Conservation (phyloP, 2,113 vertebrate genomes). For the Coturnix japonica region DNA sequence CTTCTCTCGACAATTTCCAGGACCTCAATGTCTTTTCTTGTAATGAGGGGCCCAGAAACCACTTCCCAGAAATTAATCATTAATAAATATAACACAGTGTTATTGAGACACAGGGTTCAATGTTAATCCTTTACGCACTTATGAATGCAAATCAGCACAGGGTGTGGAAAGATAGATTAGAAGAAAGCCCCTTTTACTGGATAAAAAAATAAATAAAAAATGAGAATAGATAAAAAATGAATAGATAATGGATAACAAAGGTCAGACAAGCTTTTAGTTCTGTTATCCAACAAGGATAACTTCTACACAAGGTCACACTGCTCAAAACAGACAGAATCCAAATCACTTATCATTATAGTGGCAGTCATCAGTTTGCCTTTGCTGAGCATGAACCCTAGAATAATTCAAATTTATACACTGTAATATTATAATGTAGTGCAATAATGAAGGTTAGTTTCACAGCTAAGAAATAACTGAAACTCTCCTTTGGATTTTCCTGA, state of each 20-base stretch:
- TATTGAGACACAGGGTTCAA: background rate
- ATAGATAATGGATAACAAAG: background rate
- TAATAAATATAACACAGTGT: background rate
- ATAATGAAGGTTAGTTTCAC: background rate
- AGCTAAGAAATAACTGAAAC: background rate
- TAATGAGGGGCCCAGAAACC: too few relatives aligned
- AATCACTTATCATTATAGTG: background rate
- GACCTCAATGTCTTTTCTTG: too few relatives aligned
- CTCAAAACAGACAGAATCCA: background rate
- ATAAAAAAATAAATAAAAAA: background rate
- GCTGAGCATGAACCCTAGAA: background rate
- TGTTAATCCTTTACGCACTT: background rate
- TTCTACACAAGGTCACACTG: background rate
- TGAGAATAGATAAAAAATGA: background rate
- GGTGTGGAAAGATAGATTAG: background rate
- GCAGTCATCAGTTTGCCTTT: background rate
- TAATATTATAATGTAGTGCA: background rate
- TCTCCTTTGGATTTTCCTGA: background rate
- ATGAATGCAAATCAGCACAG: background rate
- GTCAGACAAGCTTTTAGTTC: background rate
- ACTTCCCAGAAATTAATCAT: background rate
- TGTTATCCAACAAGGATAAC: background rate
- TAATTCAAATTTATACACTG: background rate
- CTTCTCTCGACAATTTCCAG: too few relatives aligned
- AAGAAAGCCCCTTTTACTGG: background rate